Evolutionary conservation across 2,888 invertebrate genomes (phyloP).

Genomic region (Adelphocoris suturalis): DNA sequence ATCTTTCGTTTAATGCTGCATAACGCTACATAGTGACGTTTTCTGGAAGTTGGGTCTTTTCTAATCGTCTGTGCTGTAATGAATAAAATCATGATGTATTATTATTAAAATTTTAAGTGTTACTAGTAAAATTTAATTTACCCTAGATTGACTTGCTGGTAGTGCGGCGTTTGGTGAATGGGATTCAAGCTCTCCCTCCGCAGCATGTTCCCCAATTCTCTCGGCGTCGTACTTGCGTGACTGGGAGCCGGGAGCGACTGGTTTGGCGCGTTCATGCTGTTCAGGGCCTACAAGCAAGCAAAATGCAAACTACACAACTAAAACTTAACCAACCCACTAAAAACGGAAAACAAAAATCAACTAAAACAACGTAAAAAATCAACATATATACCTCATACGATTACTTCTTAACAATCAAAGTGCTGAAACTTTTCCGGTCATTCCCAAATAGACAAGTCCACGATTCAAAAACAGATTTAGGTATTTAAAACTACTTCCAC

Average conservation of each 20-base stretch:
- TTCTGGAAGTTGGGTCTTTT: no score
- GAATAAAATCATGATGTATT: no score
- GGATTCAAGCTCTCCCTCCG: conserved; percentile 75
- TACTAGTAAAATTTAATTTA: conserved; percentile 37
- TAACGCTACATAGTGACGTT: no score
- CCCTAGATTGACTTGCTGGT: conserved; percentile 76
- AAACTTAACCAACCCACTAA: conserved; percentile 71
- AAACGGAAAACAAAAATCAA: background rate
- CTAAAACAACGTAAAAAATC: background rate
- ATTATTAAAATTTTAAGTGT: no score
- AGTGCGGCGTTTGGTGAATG: conserved; percentile 73
- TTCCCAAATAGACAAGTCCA: background rate
- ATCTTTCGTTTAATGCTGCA: no score
- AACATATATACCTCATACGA: background rate
- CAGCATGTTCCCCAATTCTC: conserved; percentile 75
- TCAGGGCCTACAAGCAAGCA: conserved; percentile 83
- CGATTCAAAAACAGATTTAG: background rate
- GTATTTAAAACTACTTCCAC: background rate
- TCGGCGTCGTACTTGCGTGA: conserved; percentile 74
- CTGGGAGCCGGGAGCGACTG: conserved; percentile 68
- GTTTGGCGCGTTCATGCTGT: conserved; percentile 83
- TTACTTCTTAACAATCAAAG: background rate
- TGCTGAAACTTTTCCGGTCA: background rate
- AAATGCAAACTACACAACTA: conserved; percentile 71
- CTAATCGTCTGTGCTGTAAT: no score